Evolutionary conservation across 2,797 vertebrate species (phyloP).

Genomic region (Manis javanica): DNA sequence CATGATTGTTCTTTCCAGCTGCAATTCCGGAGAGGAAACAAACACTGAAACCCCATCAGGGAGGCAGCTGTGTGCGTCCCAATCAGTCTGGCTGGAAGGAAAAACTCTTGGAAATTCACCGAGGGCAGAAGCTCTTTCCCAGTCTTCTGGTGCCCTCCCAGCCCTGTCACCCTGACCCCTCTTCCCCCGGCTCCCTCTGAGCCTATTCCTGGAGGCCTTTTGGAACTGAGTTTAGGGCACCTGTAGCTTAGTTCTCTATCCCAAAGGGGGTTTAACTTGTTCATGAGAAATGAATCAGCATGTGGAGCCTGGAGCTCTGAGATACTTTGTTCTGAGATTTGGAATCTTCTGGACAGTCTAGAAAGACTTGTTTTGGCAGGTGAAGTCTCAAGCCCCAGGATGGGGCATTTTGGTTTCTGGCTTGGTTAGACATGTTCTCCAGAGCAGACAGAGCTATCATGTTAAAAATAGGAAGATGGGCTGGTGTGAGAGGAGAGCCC

Average conservation of each 20-base stretch:
- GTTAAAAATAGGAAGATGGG: constrained; percentile 43
- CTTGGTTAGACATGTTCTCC: not conserved
- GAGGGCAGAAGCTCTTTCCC: constrained; percentile 63
- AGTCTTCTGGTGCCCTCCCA: not conserved
- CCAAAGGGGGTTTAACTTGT: constrained; percentile 61
- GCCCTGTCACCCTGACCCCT: constrained; percentile 16
- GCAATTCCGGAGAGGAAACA: constrained; percentile 65
- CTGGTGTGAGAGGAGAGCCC: not conserved
- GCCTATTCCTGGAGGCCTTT: constrained; percentile 48
- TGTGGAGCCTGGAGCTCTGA: not conserved
- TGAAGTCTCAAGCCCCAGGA: not conserved
- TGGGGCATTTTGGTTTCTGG: constrained; percentile 56
- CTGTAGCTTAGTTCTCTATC: constrained; percentile 49
- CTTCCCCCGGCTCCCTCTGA: constrained; percentile 26
- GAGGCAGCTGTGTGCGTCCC: constrained; percentile 63
- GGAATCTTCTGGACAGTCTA: constrained; percentile 48
- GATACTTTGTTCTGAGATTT: constrained; percentile 51
- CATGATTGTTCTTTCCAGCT: constrained; percentile 53
- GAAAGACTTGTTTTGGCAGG: constrained; percentile 51
- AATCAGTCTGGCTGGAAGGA: constrained; percentile 62
- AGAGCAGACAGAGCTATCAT: constrained; percentile 5
- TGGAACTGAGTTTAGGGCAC: constrained; percentile 44
- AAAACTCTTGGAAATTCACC: constrained; percentile 55
- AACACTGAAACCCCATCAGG: constrained; percentile 48
- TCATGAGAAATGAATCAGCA: constrained; percentile 43